Evolutionary conservation across 2,888 invertebrate species (phyloP).

Genomic region (Odontothrips loti): DNA sequence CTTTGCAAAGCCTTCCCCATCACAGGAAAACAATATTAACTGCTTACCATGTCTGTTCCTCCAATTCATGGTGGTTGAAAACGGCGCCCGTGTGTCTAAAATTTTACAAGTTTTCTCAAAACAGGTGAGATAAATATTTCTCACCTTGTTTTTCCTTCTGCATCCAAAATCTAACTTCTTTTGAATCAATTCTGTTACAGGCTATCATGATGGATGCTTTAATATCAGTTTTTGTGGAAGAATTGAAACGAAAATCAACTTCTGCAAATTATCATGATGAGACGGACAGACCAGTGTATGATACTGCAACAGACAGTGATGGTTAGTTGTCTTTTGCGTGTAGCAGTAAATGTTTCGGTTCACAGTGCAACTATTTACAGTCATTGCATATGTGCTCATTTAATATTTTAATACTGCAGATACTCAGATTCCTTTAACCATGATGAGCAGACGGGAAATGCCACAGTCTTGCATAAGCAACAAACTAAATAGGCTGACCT

Average conservation of each 20-base stretch:
- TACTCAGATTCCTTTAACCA: conserved; percentile 48
- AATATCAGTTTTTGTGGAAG: conserved; percentile 76
- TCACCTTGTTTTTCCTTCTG: conserved; percentile 22
- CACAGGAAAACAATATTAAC: conserved; percentile 69
- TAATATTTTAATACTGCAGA: conserved; percentile 43
- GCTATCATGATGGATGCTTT: conserved; percentile 84
- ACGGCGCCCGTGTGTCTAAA: conserved; percentile 72
- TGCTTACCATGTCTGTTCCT: conserved; percentile 88
- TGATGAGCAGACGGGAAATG: conserved; percentile 50
- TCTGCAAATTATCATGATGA: conserved; percentile 46
- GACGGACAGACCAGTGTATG: conserved; percentile 46
- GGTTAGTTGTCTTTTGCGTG: conserved; percentile 38
- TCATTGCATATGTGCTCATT: conserved; percentile 29
- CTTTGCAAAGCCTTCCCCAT: conserved; percentile 79
- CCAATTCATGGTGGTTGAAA: conserved; percentile 79
- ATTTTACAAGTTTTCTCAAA: conserved; percentile 63
- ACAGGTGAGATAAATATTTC: conserved; percentile 45
- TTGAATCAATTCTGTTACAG: conserved; percentile 42
- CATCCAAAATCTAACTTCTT: neutral
- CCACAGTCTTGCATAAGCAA: conserved; percentile 69
- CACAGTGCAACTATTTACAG: neutral
- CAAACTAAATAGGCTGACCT: conserved; percentile 76
- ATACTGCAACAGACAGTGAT: conserved; percentile 44
- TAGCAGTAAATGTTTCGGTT: neutral
- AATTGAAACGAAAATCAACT: conserved; percentile 56